These are phyloP conservation scores for Lepilemur ruficaudatus DNA, from an alignment of 2,797 vertebrate genomes.

Conservation along the genomic window DNA sequence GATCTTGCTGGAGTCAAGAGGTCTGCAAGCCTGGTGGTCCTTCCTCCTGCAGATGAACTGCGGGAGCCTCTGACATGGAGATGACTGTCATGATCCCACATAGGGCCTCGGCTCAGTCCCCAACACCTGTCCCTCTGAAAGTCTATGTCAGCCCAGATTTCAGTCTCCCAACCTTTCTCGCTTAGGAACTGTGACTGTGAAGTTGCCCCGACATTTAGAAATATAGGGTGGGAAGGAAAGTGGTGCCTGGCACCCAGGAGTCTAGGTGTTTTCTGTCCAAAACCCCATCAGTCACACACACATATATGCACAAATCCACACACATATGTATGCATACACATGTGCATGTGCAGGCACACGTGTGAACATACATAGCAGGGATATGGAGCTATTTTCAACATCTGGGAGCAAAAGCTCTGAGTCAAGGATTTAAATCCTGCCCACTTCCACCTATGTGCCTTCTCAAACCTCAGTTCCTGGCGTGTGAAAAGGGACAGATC, in stretches of 20 bases:
- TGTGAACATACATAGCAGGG: neutral
- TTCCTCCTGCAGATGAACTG: neutral
- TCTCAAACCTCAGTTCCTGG: neutral
- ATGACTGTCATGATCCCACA: neutral
- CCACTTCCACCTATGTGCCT: neutral
- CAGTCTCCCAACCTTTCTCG: neutral
- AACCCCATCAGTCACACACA: neutral
- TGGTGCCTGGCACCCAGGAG: neutral
- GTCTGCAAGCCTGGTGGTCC: neutral
- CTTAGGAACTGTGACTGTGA: neutral
- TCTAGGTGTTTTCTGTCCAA: neutral
- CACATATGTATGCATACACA: neutral
- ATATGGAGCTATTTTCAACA: neutral
- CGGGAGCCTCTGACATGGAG: fast-evolving
- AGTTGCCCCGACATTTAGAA: neutral
- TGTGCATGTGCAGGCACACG: too few relatives aligned
- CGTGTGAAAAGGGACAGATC: neutral
- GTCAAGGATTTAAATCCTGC: neutral
- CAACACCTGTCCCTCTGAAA: neutral
- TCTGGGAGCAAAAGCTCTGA: neutral
- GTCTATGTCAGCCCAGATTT: neutral
- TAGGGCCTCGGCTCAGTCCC: fast-evolving
- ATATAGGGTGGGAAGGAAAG: neutral
- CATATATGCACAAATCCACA: too few relatives aligned
- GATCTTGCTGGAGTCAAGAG: neutral